A percentile compares a stretch with the other conserved stretches of the same genome.
phyloP scores from a whole-genome alignment of 2,113 vertebrate genomes.

The Lutjanus erythropterus region DNA sequence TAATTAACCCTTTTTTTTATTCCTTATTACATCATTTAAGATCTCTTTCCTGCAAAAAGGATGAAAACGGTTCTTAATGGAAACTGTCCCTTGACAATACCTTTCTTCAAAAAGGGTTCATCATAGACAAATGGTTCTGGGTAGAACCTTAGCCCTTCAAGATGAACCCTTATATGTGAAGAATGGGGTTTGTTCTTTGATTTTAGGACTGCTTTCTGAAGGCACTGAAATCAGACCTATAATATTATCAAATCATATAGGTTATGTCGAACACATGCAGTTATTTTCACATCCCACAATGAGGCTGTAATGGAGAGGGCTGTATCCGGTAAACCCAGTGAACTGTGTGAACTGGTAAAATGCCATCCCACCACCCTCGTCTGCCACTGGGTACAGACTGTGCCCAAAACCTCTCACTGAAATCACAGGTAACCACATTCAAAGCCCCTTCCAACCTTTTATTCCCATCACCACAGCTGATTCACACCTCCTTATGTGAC shows the following conservation, averaged over 20 bases:
- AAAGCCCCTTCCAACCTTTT: slow-evolving; percentile 27
- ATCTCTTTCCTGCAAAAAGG: no score
- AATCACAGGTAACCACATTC: slow-evolving; percentile 33
- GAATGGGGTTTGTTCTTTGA: not conserved
- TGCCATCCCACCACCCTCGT: not conserved
- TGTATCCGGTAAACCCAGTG: slow-evolving; percentile 14
- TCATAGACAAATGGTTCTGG: no score
- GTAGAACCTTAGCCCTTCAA: no score
- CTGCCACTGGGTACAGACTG: slow-evolving; percentile 21
- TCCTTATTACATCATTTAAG: no score
- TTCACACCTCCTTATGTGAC: slow-evolving; percentile 47
- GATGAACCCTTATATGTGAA: no score
- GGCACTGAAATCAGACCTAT: slow-evolving; percentile 2
- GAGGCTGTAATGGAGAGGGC: slow-evolving; percentile 17
- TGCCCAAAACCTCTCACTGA: slow-evolving; percentile 23
- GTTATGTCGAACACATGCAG: not conserved
- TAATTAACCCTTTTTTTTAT: no score
- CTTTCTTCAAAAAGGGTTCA: no score
- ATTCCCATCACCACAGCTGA: slow-evolving; percentile 30
- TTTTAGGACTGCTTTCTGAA: not conserved
- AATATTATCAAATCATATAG: slow-evolving; percentile 5
- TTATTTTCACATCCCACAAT: not conserved
- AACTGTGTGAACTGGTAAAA: slow-evolving; percentile 40
- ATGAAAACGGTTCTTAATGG: no score
- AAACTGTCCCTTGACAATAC: no score